Conservation (phyloP, 2,797 vertebrate species). For the Zenarchopterus dispar region DNA sequence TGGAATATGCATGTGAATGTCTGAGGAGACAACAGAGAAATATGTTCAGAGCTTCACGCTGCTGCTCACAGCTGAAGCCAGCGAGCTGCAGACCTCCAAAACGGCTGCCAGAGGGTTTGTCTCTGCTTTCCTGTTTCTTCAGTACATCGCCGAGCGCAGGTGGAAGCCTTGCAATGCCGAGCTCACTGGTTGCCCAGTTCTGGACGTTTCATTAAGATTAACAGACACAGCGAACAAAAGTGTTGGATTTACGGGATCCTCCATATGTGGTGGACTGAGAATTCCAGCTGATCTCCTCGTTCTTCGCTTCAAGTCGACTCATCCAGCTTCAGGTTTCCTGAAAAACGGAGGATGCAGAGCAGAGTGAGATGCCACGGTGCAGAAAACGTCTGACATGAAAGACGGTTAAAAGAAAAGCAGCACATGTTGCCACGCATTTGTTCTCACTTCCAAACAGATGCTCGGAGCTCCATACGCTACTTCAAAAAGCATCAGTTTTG, state of each 20-base stretch:
- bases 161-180: constrained; percentile 31
- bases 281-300: constrained; percentile 26
- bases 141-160: constrained; percentile 28
- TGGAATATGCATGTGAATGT: background rate
- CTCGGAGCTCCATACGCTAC: too few relatives aligned
- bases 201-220: constrained; percentile 33
- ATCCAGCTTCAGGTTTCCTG: constrained; percentile 51
- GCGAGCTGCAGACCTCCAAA: constrained; percentile 43
- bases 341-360: constrained; percentile 42
- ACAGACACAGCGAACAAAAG: constrained; percentile 15
- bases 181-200: constrained; percentile 24
- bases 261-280: constrained; percentile 33
- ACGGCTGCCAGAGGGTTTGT: constrained; percentile 42
- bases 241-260: constrained; percentile 32
- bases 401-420: background rate
- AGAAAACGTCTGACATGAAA: constrained; percentile 3
- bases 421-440: background rate
- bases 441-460: too few relatives aligned
- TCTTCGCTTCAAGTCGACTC: constrained; percentile 33
- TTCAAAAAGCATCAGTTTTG: too few relatives aligned
- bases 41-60: constrained; percentile 16
- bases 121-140: constrained; percentile 26
- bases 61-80: constrained; percentile 28
- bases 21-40: constrained; percentile 1
- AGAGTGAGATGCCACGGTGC: constrained; percentile 22